Base-by-base conservation (phyloP, 1,140 invertebrate genomes). In the Reticulitermes speratus region DNA sequence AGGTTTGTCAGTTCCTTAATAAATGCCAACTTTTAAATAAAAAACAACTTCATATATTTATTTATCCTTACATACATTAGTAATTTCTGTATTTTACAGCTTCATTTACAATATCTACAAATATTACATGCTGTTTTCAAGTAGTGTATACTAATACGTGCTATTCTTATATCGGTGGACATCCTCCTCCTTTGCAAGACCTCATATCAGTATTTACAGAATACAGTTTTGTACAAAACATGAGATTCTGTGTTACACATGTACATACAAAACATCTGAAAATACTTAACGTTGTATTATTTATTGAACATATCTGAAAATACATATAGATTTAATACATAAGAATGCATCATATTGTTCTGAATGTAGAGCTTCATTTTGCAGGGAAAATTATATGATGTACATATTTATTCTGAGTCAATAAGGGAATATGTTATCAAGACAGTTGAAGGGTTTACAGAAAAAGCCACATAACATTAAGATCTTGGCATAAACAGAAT, bases 71-170 rank as follows among this genome's bases (percentile, higher is more conserved):
- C 1, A 25, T 65, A 65, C 9, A 75, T n/a, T 6, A 75, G 6
- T 75, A 30, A 75, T 75, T 75, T 75, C 65, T 75, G 65, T 75
- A 75, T 75, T 75, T 11, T 84, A 84, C 83, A 84, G 83, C 83
- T 21, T 84, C 83, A 45, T 84, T 55, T 84, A 84, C 83, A 84
- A 38, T 84, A 84, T 84, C 83, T 84, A 84, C 83, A 84, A 45
- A 84, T 45, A 84, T 45, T 83, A 65, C 59, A 75, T 75, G 52
- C 52, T 55, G 14, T 6, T 75, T 75, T 75, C n/a, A 75, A 12
- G n/a, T 25, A n/a, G 25, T 75, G 65, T 75, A 30, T 25, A 75
- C n/a, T 65, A 30, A 75, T 75, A 75, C 65, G 30, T 75, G 2
- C 65, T 38, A 30, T 75, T 30, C 65, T n/a, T n/a, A 25, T 9